These are phyloP conservation scores for fruit fly (Drosophila melanogaster) DNA, from an alignment of 1,140 invertebrate species.

Conservation along the genomic window Release_6_plus_ISO1_MT NT_037436.4:5667501-5668000, in stretches of 20 bases:
- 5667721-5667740: background rate
- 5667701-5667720: background rate
- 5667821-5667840: conserved; percentile 84
- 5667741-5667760: too few relatives aligned
- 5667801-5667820: conserved; percentile 25
- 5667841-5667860: conserved; percentile 87
- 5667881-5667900: conserved; percentile 87
- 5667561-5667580: conserved; percentile 1
- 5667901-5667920: conserved; percentile 89
- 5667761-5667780: too few relatives aligned
- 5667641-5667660: background rate
- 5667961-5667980: background rate
- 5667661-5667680: background rate
- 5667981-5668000: background rate
- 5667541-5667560: conserved; percentile 16
- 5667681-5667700: too few relatives aligned
- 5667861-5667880: conserved; percentile 89
- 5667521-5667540: conserved; percentile 6
- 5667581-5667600: conserved; percentile 4
- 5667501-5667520: conserved; percentile 18
- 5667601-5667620: background rate
- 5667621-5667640: background rate
- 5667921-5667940: conserved; percentile 89
- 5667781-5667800: background rate
- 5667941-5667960: conserved; percentile 46